Evolutionary conservation across 2,888 invertebrate species (phyloP).

Genomic region (Apotomis capreana): DNA sequence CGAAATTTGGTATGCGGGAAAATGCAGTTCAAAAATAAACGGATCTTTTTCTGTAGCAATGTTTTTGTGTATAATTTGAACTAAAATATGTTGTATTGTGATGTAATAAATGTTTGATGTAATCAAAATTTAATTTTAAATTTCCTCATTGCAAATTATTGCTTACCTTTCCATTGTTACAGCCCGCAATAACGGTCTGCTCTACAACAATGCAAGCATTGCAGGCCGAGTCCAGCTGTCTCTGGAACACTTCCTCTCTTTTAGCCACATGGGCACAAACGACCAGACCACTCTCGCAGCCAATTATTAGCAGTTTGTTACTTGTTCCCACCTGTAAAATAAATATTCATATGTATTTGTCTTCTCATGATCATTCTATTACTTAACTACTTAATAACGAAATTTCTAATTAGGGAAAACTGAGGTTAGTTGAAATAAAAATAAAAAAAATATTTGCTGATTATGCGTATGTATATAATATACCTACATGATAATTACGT

Average conservation of each 20-base stretch:
- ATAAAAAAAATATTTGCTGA: no score
- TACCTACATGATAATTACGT: no score
- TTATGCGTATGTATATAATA: no score
- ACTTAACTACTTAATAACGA: no score
- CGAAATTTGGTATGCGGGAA: no score
- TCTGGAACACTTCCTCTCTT: constrained; percentile 71
- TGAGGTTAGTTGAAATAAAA: no score
- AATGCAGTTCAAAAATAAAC: no score
- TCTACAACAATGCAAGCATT: constrained; percentile 82
- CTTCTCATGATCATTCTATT: neutral
- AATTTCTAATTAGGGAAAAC: no score
- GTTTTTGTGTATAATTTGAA: no score
- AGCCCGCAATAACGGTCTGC: constrained; percentile 80
- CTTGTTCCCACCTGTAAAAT: constrained; percentile 81
- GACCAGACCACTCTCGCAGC: constrained; percentile 84
- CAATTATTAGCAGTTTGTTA: constrained; percentile 84
- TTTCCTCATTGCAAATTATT: neutral
- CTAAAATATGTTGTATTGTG: no score
- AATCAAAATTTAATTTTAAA: neutral
- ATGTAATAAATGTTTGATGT: no score
- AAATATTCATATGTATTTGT: neutral
- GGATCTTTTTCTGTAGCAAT: no score
- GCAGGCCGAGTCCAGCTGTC: constrained; percentile 76
- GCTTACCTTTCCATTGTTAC: constrained; percentile 82
- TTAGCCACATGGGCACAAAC: constrained; percentile 82